Evolutionary conservation across 1,140 invertebrate species (phyloP).

Genomic region (Drosophila ficusphila): DNA sequence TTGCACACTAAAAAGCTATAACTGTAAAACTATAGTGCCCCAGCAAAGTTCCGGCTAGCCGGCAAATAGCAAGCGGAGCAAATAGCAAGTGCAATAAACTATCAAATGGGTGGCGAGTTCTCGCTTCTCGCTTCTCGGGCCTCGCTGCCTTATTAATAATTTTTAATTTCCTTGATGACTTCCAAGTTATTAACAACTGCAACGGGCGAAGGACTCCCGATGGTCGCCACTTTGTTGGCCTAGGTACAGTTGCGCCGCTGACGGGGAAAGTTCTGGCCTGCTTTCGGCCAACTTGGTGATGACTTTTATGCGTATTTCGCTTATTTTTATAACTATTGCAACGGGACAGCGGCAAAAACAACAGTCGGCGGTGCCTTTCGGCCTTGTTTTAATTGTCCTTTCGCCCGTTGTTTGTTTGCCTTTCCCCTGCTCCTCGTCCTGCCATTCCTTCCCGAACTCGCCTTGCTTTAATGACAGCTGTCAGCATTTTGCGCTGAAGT

Average conservation of each 20-base stretch:
- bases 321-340: slow-evolving; percentile 59
- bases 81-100: slow-evolving; percentile 61
- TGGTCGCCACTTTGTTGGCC: not conserved
- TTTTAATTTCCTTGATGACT: slow-evolving; percentile 82
- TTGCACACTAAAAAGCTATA: slow-evolving; percentile 81
- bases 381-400: slow-evolving; percentile 40
- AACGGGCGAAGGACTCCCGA: slow-evolving; percentile 15
- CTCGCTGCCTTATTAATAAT: slow-evolving; percentile 76
- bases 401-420: slow-evolving; percentile 36
- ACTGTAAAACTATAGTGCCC: slow-evolving; percentile 78
- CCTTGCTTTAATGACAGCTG: slow-evolving; percentile 58
- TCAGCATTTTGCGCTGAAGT: slow-evolving; percentile 42
- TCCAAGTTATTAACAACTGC: slow-evolving; percentile 73
- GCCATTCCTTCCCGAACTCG: not conserved
- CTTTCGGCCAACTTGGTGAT: slow-evolving; percentile 32
- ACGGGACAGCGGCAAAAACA: slow-evolving; percentile 12
- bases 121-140: slow-evolving; percentile 7
- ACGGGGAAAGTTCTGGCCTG: slow-evolving; percentile 27
- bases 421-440: slow-evolving; percentile 1
- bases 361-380: not conserved
- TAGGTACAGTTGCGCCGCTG: slow-evolving; percentile 10
- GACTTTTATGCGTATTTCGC: slow-evolving; percentile 57
- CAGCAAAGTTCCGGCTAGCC: slow-evolving; percentile 54
- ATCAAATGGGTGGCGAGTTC: slow-evolving; percentile 67
- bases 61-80: not conserved